These are phyloP conservation scores for Goniozus legneri DNA, from an alignment of 1,140 invertebrate species.

Conservation along the genomic window DNA sequence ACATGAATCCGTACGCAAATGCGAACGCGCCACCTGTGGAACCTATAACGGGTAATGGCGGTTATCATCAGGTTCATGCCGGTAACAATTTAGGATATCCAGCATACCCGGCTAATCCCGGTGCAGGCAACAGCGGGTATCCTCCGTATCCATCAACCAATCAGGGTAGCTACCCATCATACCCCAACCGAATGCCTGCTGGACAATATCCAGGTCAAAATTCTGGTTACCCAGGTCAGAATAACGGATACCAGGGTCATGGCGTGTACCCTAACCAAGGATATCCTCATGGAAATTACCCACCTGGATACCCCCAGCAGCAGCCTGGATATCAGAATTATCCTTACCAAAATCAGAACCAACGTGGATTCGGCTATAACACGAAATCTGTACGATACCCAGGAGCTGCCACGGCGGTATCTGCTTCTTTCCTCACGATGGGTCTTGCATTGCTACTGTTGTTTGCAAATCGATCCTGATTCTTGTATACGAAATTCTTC, in stretches of 20 bases:
- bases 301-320: constrained; percentile 20
- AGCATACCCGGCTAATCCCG: constrained; percentile 30
- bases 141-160: constrained; percentile 22
- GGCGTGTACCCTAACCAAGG: constrained; percentile 41
- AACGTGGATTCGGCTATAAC: constrained; percentile 18
- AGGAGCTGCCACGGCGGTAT: neutral
- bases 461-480: constrained; percentile 20
- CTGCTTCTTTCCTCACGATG: constrained; percentile 4
- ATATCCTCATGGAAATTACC: constrained; percentile 25
- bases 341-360: constrained; percentile 27
- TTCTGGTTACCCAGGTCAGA: neutral
- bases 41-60: constrained; percentile 14
- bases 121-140: constrained; percentile 24
- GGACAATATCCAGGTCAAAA: constrained; percentile 10
- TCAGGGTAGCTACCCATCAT: neutral
- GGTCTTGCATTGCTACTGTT: constrained; percentile 1
- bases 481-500: neutral
- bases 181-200: constrained; percentile 12
- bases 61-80: constrained; percentile 16
- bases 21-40: constrained; percentile 45
- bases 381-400: constrained; percentile 15
- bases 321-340: constrained; percentile 15
- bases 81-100: constrained; percentile 36
- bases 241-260: constrained; percentile 28
- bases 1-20: constrained; percentile 43